Percentiles rank a stretch among this genome's conserved stretches.
These are phyloP conservation scores for Typhlichthys eigenmanni DNA, from an alignment of 2,797 vertebrate genomes.

Conservation along the genomic window DNA sequence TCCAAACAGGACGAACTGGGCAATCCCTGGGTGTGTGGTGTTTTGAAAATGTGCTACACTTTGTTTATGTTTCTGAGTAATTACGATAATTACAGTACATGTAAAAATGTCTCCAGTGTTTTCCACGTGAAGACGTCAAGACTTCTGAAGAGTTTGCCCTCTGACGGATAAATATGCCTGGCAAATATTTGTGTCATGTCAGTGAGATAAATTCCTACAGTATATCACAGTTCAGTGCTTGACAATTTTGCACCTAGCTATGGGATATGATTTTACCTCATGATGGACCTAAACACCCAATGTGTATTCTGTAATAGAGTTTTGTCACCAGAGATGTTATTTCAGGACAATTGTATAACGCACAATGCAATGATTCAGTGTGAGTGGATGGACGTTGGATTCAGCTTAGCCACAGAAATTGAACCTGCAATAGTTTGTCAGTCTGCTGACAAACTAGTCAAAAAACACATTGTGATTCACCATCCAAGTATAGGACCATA, in stretches of 20 bases:
- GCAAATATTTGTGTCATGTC: neutral
- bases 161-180: too few species aligned
- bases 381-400: constrained; percentile 19
- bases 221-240: neutral
- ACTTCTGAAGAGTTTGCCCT: too few species aligned
- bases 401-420: neutral
- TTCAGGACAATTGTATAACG: neutral
- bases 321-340: neutral
- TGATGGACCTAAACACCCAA: neutral
- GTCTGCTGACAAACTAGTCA: too few species aligned
- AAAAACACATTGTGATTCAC: too few species aligned
- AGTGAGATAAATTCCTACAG: constrained; percentile 18
- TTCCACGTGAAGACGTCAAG: too few species aligned
- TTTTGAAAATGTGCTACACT: constrained; percentile 33
- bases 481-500: too few species aligned
- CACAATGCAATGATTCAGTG: constrained; percentile 2
- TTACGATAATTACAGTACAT: too few species aligned
- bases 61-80: too few species aligned
- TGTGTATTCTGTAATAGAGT: neutral
- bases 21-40: constrained; percentile 44
- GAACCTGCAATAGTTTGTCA: neutral
- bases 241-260: neutral
- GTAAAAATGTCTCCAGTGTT: too few species aligned
- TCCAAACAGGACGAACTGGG: constrained; percentile 26
- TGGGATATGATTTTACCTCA: neutral